Conservation (phyloP, 2,888 invertebrate genomes). For the Cremastinae sp. region DNA sequence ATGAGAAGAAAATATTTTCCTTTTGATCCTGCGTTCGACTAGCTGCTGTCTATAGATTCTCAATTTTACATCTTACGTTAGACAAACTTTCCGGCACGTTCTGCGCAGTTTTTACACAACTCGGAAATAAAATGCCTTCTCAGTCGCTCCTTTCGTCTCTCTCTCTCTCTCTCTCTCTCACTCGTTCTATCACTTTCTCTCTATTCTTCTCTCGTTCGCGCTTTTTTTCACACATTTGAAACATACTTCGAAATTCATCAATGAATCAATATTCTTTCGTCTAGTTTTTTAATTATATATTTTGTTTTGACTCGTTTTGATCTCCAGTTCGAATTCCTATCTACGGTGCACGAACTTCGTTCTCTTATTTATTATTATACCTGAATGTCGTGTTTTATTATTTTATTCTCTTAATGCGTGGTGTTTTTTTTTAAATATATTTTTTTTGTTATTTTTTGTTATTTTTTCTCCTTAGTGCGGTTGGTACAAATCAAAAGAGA, state of each 20-base stretch:
- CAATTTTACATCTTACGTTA: neutral
- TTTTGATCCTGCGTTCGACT: neutral
- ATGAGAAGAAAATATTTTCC: neutral
- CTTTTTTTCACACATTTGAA: conserved; percentile 53
- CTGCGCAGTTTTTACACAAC: conserved; percentile 4
- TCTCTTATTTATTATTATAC: conserved; percentile 49
- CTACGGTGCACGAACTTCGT: conserved; percentile 60
- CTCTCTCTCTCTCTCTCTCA: conserved; percentile 23
- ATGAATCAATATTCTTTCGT: conserved; percentile 19
- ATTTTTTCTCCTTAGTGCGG: conserved; percentile 19
- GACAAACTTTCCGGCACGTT: too few species aligned
- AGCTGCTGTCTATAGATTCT: too few species aligned
- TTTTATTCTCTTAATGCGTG: conserved; percentile 49
- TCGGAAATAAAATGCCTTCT: conserved; percentile 40
- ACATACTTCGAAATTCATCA: conserved; percentile 59
- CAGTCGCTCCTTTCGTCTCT: conserved; percentile 15
- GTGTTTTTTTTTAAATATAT: conserved; percentile 29
- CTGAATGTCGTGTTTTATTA: conserved; percentile 61
- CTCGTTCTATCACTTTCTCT: conserved; percentile 16
- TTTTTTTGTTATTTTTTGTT: conserved; percentile 22
- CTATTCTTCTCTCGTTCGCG: conserved; percentile 36
- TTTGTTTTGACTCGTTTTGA: conserved; percentile 49
- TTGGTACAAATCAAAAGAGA: conserved; percentile 13
- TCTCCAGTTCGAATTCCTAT: conserved; percentile 60
- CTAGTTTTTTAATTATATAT: conserved; percentile 17